Evolutionary conservation across 2,113 vertebrate species (phyloP).

Genomic region (Corapipo altera): DNA sequence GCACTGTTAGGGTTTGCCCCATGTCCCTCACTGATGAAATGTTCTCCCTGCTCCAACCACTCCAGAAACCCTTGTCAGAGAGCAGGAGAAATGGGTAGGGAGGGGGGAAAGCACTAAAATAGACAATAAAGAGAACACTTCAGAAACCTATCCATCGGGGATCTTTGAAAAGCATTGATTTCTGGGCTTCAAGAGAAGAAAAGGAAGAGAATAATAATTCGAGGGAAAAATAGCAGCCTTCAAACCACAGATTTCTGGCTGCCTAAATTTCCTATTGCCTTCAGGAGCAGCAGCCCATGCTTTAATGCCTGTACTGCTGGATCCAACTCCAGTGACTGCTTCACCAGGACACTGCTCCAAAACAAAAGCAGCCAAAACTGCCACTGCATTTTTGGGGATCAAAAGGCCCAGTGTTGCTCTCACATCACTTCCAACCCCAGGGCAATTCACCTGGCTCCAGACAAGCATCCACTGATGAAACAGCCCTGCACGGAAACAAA

Average conservation of each 20-base stretch:
- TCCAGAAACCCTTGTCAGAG: background rate
- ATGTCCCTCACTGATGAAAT: background rate
- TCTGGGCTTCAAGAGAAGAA: conserved; percentile 17
- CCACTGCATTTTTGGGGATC: rapidly evolving
- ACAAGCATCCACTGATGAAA: background rate
- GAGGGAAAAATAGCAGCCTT: conserved; percentile 4
- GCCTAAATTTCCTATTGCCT: background rate
- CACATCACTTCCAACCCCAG: rapidly evolving
- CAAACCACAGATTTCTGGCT: background rate
- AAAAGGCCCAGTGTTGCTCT: background rate
- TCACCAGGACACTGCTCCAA: rapidly evolving
- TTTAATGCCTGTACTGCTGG: background rate
- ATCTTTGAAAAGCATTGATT: conserved; percentile 51
- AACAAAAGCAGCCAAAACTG: background rate
- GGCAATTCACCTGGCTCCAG: background rate
- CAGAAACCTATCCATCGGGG: background rate
- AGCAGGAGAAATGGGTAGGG: background rate
- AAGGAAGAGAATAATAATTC: conserved; percentile 17
- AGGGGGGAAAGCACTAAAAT: background rate
- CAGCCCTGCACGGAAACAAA: rapidly evolving
- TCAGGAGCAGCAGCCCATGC: background rate
- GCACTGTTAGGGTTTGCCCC: background rate
- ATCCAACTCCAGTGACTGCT: rapidly evolving
- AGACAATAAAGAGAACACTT: conserved; percentile 25
- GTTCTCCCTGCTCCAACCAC: background rate